phyloP scores from a whole-genome alignment of 2,113 vertebrate genomes.

The Protomyctophum bolini region DNA sequence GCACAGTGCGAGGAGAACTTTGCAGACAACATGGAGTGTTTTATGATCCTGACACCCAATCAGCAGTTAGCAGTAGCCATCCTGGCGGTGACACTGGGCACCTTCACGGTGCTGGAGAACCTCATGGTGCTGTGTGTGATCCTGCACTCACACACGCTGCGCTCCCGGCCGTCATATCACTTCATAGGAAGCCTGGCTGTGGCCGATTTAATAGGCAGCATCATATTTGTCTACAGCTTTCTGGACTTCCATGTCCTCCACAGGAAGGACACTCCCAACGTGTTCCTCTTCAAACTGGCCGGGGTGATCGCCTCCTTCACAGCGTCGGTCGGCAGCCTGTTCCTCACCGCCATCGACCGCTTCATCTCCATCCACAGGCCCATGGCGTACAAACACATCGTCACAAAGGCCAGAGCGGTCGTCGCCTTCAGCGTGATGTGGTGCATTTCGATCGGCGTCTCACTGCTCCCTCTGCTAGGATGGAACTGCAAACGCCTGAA shows the following conservation, averaged over 20 bases:
- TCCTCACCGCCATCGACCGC: conserved; percentile 96
- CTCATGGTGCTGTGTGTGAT: conserved; percentile 94
- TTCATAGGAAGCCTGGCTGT: conserved; percentile 97
- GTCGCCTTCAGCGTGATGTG: conserved; percentile 97
- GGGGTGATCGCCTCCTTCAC: conserved; percentile 98
- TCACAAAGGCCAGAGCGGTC: conserved; percentile 94
- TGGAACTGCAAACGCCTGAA: conserved; percentile 98
- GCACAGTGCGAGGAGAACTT: conserved; percentile 93
- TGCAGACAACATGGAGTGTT: conserved; percentile 97
- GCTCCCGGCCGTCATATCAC: conserved; percentile 95
- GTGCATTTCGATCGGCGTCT: conserved; percentile 92
- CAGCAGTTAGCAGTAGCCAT: conserved; percentile 93
- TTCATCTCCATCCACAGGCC: conserved; percentile 98
- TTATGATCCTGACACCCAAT: conserved; percentile 96
- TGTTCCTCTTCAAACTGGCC: conserved; percentile 96
- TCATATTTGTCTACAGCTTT: conserved; percentile 99
- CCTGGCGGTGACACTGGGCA: conserved; percentile 91
- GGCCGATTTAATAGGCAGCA: conserved; percentile 94
- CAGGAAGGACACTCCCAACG: conserved; percentile 91
- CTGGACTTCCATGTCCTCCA: conserved; percentile 98
- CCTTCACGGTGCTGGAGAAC: conserved; percentile 97
- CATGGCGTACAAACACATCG: conserved; percentile 93
- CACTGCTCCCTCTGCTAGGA: conserved; percentile 92
- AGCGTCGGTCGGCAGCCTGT: conserved; percentile 95
- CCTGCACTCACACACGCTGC: conserved; percentile 91